Evolutionary conservation across 2,113 vertebrate genomes (phyloP).

Genomic region (Leptobrachium ailaonicum): DNA sequence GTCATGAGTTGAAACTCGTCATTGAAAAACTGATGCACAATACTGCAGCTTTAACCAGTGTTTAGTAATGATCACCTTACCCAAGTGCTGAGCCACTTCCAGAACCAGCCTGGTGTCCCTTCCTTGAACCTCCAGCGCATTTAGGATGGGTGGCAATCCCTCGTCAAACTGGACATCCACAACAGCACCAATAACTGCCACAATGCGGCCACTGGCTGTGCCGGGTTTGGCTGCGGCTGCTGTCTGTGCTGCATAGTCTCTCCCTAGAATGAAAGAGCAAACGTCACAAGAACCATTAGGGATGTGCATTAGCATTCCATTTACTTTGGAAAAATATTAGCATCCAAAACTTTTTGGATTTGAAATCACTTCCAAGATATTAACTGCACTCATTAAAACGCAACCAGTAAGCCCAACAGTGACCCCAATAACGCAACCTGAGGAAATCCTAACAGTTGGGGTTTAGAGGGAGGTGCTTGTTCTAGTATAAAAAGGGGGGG

Average conservation of each 20-base stretch:
- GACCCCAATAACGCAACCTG: too few relatives aligned
- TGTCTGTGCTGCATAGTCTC: slow-evolving; percentile 84
- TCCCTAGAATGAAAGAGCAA: slow-evolving; percentile 65
- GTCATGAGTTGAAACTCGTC: slow-evolving; percentile 69
- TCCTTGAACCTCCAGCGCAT: slow-evolving; percentile 89
- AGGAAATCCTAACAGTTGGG: too few relatives aligned
- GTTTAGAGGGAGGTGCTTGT: too few relatives aligned
- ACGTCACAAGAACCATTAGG: neutral
- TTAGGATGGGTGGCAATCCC: slow-evolving; percentile 91
- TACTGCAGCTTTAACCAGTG: too few relatives aligned
- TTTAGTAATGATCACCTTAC: slow-evolving; percentile 64
- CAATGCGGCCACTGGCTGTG: slow-evolving; percentile 77
- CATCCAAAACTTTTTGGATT: too few relatives aligned
- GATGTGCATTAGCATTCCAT: too few relatives aligned
- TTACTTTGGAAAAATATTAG: too few relatives aligned
- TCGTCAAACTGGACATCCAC: slow-evolving; percentile 98
- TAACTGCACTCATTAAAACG: too few relatives aligned
- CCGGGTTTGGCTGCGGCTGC: slow-evolving; percentile 70
- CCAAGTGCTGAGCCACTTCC: slow-evolving; percentile 96
- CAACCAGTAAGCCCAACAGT: too few relatives aligned
- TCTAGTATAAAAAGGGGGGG: too few relatives aligned
- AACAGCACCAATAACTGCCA: slow-evolving; percentile 95
- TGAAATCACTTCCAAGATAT: too few relatives aligned
- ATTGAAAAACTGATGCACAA: slow-evolving; percentile 56
- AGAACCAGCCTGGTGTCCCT: slow-evolving; percentile 87